Evolutionary conservation across 2,797 vertebrate genomes (phyloP).

Genomic region (Paratrypauchen microcephalus): DNA sequence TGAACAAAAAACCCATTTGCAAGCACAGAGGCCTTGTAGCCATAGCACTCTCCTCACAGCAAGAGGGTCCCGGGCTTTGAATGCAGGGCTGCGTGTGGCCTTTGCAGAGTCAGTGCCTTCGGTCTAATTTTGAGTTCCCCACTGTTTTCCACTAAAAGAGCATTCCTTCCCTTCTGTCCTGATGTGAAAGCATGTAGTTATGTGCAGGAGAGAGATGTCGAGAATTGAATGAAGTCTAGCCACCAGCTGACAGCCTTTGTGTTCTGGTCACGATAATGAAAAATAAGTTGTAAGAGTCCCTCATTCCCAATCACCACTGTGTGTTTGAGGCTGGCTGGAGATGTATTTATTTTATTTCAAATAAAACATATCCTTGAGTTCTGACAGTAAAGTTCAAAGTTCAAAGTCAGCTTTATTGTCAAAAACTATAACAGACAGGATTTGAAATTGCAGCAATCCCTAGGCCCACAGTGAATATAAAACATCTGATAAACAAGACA

Average conservation of each 20-base stretch:
- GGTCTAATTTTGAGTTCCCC: constrained; percentile 5
- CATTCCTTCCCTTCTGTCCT: constrained; percentile 1
- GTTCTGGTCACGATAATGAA: neutral
- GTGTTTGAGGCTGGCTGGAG: neutral
- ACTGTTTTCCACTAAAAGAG: constrained; percentile 6
- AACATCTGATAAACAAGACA: no score
- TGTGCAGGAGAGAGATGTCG: neutral
- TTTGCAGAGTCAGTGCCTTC: neutral
- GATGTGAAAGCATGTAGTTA: neutral
- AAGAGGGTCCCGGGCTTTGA: constrained; percentile 11
- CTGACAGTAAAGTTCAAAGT: no score
- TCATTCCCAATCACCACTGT: neutral
- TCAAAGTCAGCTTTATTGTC: no score
- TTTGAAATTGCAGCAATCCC: no score
- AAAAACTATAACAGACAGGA: no score
- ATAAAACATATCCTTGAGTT: neutral
- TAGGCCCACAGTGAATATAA: no score
- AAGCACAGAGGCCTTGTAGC: neutral
- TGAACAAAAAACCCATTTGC: neutral
- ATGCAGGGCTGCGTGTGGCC: neutral
- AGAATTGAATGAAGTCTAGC: neutral
- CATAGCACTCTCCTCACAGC: neutral
- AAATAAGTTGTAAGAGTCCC: neutral
- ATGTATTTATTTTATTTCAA: neutral
- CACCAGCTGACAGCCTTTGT: neutral